Base-by-base conservation (phyloP, 2,113 vertebrate species). In the Chaetops frenatus region DNA sequence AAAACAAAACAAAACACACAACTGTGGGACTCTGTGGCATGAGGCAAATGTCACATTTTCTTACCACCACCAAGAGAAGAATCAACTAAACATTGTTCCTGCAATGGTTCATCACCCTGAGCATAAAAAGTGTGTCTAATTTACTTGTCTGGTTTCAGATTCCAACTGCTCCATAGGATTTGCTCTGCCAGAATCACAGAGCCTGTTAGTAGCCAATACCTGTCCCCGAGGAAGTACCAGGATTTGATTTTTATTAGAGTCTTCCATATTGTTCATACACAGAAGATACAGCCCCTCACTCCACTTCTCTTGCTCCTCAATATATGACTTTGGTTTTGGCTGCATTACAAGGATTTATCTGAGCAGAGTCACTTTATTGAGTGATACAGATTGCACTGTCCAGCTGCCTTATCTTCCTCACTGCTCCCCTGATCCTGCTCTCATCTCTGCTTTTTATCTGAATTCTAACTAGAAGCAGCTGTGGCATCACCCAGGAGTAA, bases 211-310 rank as follows among this genome's bases (percentile, higher is more conserved):
- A 94, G 70, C 53, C 66, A 93, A 33, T 42, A 87, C 80, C 31
- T 72, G 35, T 74, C 84, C 77, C 92, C 2, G 1, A 89, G 77
- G 95, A 91, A 29, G 78, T 21, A 81, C 42, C 38, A 66, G 84
- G 35, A 78, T 81, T 89, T 81, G 48, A 62, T 91, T 95, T 92
- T 92, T 94, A 89, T 94, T 95, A 27, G 44, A 73, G 42, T n/a
- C 33, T 89, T 47, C 69, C 73, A 9, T 38, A 50, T 66, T 73
- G 50, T 33, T 92, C 89, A 74, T 78, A 78, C 60, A 66, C 18
- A 58, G 60, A 91, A 94, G 33, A 78, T 15, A 38, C 42, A 91
- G 71, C 14, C 56, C 64, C 33, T 78, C 42, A 11, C 71, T 78
- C 67, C 48, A 19, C 31, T 94, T 94, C 29, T 57, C 70, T 58